Evolutionary conservation across 2,888 invertebrate genomes (phyloP).

Genomic region (Gymnocheta viridis): DNA sequence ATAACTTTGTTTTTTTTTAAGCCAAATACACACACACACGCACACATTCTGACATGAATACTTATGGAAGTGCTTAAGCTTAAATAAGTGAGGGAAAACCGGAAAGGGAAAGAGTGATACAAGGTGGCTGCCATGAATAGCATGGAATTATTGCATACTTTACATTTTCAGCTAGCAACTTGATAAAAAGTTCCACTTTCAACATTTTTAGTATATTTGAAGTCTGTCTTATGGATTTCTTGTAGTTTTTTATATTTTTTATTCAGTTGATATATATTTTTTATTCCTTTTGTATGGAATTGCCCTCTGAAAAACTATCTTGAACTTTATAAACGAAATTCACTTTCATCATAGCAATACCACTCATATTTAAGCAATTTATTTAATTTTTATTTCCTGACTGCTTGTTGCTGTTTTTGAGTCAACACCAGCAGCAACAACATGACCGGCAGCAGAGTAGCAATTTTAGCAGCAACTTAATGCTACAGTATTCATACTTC

Average conservation of each 20-base stretch:
- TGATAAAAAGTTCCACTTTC: conserved; percentile 21
- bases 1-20: conserved; percentile 35
- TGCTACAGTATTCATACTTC: conserved; percentile 35
- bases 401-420: not conserved
- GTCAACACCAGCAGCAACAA: conserved; percentile 22
- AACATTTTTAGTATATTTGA: conserved; percentile 42
- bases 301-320: conserved; percentile 54
- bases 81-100: not conserved
- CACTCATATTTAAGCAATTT: conserved; percentile 36
- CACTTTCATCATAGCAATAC: conserved; percentile 65
- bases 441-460: not conserved
- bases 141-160: conserved; percentile 61
- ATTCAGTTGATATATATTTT: not conserved
- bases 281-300: conserved; percentile 21
- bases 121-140: conserved; percentile 3
- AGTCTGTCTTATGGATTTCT: conserved; percentile 61
- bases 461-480: conserved; percentile 15
- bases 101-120: not conserved
- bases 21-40: conserved; percentile 11
- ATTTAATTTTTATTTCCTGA: not conserved
- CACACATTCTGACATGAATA: not conserved
- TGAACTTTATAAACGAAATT: conserved; percentile 69
- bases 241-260: conserved; percentile 27
- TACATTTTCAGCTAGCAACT: conserved; percentile 45
- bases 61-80: not conserved